Conservation (phyloP, 23 tunicate species). For the Phallusia fumigata region DNA sequence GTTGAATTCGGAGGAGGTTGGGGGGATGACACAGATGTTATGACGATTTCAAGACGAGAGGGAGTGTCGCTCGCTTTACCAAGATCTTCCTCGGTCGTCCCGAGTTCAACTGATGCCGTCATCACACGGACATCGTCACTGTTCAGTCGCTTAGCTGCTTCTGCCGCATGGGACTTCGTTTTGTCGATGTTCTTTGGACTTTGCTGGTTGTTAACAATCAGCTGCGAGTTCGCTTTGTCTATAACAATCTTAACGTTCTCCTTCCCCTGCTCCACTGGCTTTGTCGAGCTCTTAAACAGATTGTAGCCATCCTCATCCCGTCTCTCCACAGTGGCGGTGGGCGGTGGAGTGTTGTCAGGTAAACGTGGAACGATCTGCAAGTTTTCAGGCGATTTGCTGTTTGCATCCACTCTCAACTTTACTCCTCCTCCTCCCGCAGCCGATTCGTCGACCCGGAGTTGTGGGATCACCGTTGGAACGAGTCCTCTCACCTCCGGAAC, state of each 20-base stretch:
- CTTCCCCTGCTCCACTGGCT: not conserved
- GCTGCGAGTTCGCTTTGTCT: conserved; percentile 28
- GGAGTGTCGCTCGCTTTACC: not conserved
- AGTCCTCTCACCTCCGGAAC: conserved; percentile 51
- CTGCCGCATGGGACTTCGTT: not conserved
- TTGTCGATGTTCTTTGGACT: not conserved
- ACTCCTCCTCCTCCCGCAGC: not conserved
- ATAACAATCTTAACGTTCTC: not conserved
- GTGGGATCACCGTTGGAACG: conserved; percentile 42
- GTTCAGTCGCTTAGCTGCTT: not conserved
- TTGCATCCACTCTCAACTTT: not conserved
- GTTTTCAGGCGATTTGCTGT: not conserved
- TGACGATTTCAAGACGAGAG: conserved; percentile 45
- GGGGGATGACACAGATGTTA: conserved; percentile 47
- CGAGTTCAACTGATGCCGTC: not conserved
- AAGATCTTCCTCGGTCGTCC: not conserved
- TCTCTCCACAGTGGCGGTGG: not conserved
- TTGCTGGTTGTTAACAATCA: not conserved
- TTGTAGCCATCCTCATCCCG: not conserved
- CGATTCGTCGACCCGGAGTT: conserved; percentile 20
- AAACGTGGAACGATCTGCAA: not conserved
- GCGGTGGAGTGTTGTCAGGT: conserved; percentile 49
- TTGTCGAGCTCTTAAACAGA: not conserved
- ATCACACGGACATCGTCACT: not conserved
- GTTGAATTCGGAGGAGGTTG: conserved; percentile 33